Conservation (phyloP, 1,140 invertebrate genomes). For the Megalopta genalis region DNA sequence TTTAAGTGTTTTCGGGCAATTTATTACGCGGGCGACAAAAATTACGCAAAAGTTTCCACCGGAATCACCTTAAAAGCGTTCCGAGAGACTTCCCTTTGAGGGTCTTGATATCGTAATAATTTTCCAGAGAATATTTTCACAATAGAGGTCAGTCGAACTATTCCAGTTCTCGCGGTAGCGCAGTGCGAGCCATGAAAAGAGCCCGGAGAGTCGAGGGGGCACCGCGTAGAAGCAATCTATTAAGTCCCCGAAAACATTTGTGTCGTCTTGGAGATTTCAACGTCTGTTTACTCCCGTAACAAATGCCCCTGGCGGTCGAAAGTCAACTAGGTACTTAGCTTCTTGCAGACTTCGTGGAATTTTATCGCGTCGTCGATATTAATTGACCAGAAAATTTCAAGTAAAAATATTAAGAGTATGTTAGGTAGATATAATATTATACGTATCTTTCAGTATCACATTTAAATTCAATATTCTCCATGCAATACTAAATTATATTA, state of each 20-base stretch:
- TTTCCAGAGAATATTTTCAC: not conserved
- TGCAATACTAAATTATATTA: too few relatives aligned
- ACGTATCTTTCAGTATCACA: too few relatives aligned
- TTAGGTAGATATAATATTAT: too few relatives aligned
- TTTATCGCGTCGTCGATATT: not conserved
- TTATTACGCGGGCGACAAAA: not conserved
- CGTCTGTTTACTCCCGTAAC: not conserved
- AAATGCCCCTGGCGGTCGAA: not conserved
- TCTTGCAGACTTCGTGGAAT: not conserved
- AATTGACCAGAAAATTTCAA: too few relatives aligned
- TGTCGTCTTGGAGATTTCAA: not conserved
- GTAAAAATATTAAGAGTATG: too few relatives aligned
- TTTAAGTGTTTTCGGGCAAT: slow-evolving; percentile 2
- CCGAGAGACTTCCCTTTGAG: not conserved
- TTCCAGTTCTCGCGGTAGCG: not conserved
- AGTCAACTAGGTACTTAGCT: not conserved
- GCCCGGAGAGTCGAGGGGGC: not conserved
- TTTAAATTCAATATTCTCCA: too few relatives aligned
- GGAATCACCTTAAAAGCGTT: not conserved
- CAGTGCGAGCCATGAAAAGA: not conserved
- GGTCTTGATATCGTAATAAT: not conserved
- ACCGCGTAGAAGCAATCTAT: not conserved
- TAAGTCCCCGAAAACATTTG: not conserved
- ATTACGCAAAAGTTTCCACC: not conserved
- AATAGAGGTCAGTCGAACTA: not conserved